Conservation (phyloP, 2,797 vertebrate genomes). For the Limosa lapponica region DNA sequence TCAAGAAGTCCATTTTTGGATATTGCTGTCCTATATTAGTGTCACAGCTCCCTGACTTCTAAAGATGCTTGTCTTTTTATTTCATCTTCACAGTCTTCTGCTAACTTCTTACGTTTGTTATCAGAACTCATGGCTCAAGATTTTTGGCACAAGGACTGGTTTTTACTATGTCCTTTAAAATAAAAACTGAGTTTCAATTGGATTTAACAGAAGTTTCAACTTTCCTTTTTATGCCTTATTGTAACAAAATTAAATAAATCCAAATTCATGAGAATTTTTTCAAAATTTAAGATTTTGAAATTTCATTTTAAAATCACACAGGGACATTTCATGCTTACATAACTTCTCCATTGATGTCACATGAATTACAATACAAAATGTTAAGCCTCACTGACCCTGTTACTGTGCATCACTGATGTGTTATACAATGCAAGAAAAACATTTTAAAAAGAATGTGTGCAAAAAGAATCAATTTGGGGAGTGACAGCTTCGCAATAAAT, state of each 20-base stretch:
- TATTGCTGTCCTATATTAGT: neutral
- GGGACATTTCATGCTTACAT: neutral
- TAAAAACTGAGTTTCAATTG: no score
- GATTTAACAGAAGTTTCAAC: neutral
- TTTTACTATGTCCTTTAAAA: neutral
- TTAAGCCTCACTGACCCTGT: neutral
- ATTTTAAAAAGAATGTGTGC: neutral
- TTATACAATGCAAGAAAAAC: neutral
- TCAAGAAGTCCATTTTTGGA: neutral
- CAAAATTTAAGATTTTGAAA: neutral
- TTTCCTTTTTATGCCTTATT: neutral
- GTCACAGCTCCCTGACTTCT: neutral
- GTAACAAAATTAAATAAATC: neutral
- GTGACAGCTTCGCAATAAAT: neutral
- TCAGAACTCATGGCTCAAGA: neutral
- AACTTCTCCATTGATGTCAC: neutral
- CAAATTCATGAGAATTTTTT: neutral
- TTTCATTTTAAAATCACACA: neutral
- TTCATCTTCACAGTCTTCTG: neutral
- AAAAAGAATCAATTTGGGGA: neutral
- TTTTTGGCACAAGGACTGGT: neutral
- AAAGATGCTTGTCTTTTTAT: neutral
- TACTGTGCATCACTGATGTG: neutral
- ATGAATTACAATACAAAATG: neutral
- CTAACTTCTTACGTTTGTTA: neutral